Base-by-base conservation (phyloP, 2,113 vertebrate species). In the Acanthochromis polyacanthus region DNA sequence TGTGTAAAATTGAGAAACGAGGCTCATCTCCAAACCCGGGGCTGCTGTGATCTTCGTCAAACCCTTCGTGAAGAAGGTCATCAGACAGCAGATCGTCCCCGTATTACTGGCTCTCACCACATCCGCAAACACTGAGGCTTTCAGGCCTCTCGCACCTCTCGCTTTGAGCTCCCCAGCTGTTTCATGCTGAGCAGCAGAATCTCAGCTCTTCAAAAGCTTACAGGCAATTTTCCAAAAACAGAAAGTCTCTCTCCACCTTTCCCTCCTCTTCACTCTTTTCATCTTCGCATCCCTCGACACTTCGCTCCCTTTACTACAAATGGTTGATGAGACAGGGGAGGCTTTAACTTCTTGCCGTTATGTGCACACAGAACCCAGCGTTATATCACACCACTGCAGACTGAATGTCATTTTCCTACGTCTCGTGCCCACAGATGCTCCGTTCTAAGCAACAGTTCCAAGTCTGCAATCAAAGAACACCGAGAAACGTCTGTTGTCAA, bases 11-110 rank as follows among this genome's bases (percentile, higher is more conserved):
- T 0, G 1, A 71, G 10, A 67, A 58, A 80, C 50, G 0, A 20
- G 46, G 65, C 25, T 75, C 23, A 52, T 50, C 61, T 53, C 63
- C 28, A 48, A 10, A 43, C 55, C 67, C 78, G 83, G 62, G 78
- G 68, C 51, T 70, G 55, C 51, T 86, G 76, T 83, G 82, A 91
- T 90, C 80, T 88, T 79, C 67, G 64, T 52, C 46, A 61, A 30
- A 76, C 55, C 61, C 36, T 63, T 80, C 19, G 52, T 81, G 40
- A 75, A 45, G 75, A 83, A 83, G 77, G 81, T 85, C 73, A 86
- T 81, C 69, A 63, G 20, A 72, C 64, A 66, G 32, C 67, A 43
- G 36, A 65, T 78, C 53, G 72, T 71, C 56, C n/a, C 61, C 22
- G 11, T 66, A 61, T 75, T 43, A 69, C 71, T 38, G 67, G 30